Evolutionary conservation across 2,797 vertebrate genomes (phyloP).

Genomic region (Oreonectes daqikongensis): DNA sequence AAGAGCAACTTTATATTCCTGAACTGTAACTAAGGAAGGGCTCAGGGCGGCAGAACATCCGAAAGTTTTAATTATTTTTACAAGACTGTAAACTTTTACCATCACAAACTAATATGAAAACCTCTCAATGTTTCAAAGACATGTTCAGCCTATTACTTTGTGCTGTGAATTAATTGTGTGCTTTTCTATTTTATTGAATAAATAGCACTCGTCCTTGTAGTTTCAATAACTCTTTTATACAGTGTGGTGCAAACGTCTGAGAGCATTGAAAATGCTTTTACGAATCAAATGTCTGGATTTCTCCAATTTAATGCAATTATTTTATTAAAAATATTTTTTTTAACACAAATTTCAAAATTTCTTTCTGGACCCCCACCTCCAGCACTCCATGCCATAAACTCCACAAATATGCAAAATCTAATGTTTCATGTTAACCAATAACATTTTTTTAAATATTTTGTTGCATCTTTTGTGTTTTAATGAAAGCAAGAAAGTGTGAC

Average conservation of each 20-base stretch:
- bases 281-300: no score
- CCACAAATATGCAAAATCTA: background rate
- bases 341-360: no score
- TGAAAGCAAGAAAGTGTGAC: background rate
- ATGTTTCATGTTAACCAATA: background rate
- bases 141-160: background rate
- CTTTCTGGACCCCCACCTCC: no score
- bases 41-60: conserved; percentile 1
- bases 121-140: background rate
- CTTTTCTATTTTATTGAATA: background rate
- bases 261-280: no score
- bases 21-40: background rate
- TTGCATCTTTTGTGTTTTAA: background rate
- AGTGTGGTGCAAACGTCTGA: no score
- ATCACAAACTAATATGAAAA: conserved; percentile 12
- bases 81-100: background rate
- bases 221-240: background rate
- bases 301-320: no score
- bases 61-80: background rate
- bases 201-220: background rate
- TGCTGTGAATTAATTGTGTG: background rate
- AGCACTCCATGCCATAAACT: no score
- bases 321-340: no score
- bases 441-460: no score
- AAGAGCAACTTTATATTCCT: conserved; percentile 15